Evolutionary conservation across 2,888 invertebrate genomes (phyloP), one percentile per base, ranked within the genome.

Genomic region (Stenodera caucasica): DNA sequence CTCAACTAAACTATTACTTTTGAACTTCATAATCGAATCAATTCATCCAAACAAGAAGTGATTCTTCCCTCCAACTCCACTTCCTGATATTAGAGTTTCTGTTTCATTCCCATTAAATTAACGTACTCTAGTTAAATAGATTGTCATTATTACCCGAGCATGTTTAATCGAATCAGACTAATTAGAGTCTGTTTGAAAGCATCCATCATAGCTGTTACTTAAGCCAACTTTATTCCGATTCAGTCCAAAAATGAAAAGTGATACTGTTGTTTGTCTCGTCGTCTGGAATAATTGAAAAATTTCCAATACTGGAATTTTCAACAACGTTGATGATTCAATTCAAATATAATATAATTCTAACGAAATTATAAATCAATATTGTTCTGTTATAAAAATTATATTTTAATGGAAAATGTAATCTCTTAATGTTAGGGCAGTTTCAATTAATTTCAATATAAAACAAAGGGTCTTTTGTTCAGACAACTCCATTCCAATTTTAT

Each of bases 391-490:
- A 33, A 33, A 33, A 33, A 33, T n/a, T 2, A 33, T n/a, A 33
- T 33, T 33, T 2, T n/a, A 33, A 33, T n/a, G n/a, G 33, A 33
- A 33, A 33, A n/a, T 33, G 4, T 2, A n/a, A 33, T 32, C 32
- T 32, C 32, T 32, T 32, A 12, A 40, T 9, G 18, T 18, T 40
- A 7, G 9, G 18, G 11, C 2, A 11, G 1, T 15, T 15, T 18
- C 18, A 18, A 40, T 40, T 18, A 40, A 40, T 40, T 40, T 40
- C 40, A 40, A 40, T 40, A 40, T 11, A 40, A 18, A 40, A 40
- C 40, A 21, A 18, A 14, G 18, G 18, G 9, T 18, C 40, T 40
- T 33, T 33, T 33, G 33, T 33, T n/a, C 2, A n/a, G 11, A 12
- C 2, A n/a, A 33, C n/a, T 2, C 33, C n/a, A 12, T 33, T 33